Evolutionary conservation across 2,113 vertebrate genomes (phyloP).

Genomic region (Ariopsis seemanni): DNA sequence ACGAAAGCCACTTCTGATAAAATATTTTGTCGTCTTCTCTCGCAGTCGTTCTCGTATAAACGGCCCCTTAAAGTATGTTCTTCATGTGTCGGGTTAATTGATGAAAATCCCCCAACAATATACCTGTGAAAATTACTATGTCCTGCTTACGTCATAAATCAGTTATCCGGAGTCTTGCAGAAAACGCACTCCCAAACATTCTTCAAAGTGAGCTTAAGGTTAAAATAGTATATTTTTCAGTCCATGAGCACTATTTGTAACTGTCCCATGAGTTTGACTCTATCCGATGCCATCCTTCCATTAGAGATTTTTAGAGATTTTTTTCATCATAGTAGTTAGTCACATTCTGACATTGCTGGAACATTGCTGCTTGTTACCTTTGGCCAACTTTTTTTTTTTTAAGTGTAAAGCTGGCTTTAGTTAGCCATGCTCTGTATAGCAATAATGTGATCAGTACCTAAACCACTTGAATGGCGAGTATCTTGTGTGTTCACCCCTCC

Average conservation of each 20-base stretch:
- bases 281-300: not conserved
- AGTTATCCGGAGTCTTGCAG: not conserved
- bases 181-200: not conserved
- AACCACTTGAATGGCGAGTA: slow-evolving; percentile 1
- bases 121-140: not conserved
- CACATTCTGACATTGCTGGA: not conserved
- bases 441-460: not conserved
- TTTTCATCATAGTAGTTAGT: not conserved
- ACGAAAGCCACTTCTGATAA: no score
- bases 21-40: no score
- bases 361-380: no score
- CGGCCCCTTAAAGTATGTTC: not conserved
- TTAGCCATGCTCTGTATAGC: not conserved
- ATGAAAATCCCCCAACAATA: not conserved
- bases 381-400: not conserved
- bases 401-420: not conserved
- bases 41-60: no score
- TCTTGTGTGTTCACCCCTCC: not conserved
- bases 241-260: not conserved
- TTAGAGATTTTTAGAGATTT: not conserved
- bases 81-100: not conserved
- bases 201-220: not conserved
- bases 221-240: not conserved
- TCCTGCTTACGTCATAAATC: not conserved
- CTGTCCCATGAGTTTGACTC: not conserved